These are phyloP conservation scores for Spodoptera litura DNA, from an alignment of 1,140 invertebrate species.

Conservation along the genomic window DNA sequence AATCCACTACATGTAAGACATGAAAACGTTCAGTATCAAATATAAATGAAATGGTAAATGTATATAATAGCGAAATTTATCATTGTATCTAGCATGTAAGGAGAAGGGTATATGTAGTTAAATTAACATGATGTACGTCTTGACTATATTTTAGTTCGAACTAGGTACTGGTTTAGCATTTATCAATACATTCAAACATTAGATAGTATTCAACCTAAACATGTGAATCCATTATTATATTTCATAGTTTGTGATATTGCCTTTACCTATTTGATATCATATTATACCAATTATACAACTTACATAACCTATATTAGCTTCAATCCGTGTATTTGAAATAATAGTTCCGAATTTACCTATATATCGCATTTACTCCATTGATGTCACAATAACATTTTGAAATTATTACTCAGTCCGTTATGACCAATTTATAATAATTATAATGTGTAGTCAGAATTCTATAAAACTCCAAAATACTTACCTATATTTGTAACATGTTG, in stretches of 20 bases:
- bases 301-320: background rate
- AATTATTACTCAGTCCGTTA: slow-evolving; percentile 14
- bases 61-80: slow-evolving; percentile 45
- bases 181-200: background rate
- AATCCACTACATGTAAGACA: slow-evolving; percentile 44
- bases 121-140: slow-evolving; percentile 13
- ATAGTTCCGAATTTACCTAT: background rate
- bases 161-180: background rate
- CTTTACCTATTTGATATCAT: slow-evolving; percentile 15
- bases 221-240: background rate
- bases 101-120: slow-evolving; percentile 46
- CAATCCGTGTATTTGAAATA: background rate
- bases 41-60: slow-evolving; percentile 44
- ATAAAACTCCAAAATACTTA: slow-evolving; percentile 8
- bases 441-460: slow-evolving; percentile 4
- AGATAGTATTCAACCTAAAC: background rate
- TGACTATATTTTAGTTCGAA: slow-evolving; percentile 11
- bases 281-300: background rate
- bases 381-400: background rate
- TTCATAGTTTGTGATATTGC: slow-evolving; percentile 6
- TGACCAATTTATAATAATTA: slow-evolving; percentile 33
- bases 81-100: slow-evolving; percentile 37
- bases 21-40: slow-evolving; percentile 40
- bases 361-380: slow-evolving; percentile 2
- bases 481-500: slow-evolving; percentile 44